These are phyloP conservation scores for Hippocampus guttulatus DNA, from an alignment of 2,113 vertebrate species.

Conservation along the genomic window DNA sequence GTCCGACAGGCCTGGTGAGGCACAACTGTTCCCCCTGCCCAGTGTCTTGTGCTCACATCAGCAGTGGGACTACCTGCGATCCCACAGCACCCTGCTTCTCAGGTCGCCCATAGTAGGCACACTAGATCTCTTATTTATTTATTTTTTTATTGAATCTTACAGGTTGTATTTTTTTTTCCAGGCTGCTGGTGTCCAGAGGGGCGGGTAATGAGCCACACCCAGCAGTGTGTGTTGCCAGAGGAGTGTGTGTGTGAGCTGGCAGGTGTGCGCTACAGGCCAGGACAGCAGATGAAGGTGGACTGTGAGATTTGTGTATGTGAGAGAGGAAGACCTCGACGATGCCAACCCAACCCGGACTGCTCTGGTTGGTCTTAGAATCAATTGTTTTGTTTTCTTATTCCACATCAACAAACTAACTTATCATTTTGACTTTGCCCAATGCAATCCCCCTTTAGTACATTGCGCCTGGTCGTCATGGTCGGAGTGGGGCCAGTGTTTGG, in stretches of 20 bases:
- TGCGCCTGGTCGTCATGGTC: slow-evolving; percentile 91
- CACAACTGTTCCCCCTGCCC: slow-evolving; percentile 77
- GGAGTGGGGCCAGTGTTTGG: slow-evolving; percentile 83
- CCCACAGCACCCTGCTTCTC: slow-evolving; percentile 66
- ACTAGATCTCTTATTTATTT: not conserved
- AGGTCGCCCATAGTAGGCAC: slow-evolving; percentile 58
- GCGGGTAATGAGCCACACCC: slow-evolving; percentile 67
- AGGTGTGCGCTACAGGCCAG: slow-evolving; percentile 68
- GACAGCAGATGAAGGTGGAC: slow-evolving; percentile 72
- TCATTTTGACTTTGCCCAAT: not conserved
- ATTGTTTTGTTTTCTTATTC: not conserved
- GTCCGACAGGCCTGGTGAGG: slow-evolving; percentile 67
- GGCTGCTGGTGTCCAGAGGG: slow-evolving; percentile 85
- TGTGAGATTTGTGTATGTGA: slow-evolving; percentile 83
- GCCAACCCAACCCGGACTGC: slow-evolving; percentile 76
- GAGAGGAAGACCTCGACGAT: slow-evolving; percentile 71
- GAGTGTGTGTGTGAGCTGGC: slow-evolving; percentile 77
- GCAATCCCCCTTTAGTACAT: slow-evolving; percentile 67
- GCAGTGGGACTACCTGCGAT: slow-evolving; percentile 56
- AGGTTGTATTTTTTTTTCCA: slow-evolving; percentile 30
- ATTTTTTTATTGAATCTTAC: not conserved
- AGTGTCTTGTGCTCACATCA: slow-evolving; percentile 78
- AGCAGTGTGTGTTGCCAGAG: slow-evolving; percentile 70
- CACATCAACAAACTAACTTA: not conserved
- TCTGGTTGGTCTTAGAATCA: slow-evolving; percentile 63